Base-by-base conservation (phyloP, 2,797 vertebrate species). In the Cyclopterus lumpus region DNA sequence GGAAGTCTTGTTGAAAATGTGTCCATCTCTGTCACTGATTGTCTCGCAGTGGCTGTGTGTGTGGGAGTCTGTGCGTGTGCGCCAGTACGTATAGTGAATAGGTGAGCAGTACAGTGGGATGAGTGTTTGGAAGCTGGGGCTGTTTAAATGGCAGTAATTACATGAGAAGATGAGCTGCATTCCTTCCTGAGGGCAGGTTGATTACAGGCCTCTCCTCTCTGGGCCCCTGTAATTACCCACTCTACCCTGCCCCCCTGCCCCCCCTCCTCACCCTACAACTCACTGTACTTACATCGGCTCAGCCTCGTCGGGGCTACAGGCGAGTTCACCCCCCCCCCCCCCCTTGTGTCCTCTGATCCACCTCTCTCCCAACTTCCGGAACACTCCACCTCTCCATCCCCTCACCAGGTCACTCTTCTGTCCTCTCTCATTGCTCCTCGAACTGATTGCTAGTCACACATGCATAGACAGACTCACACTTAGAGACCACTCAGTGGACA, bases 141-240 rank as follows among this genome's bases (percentile, higher is more conserved):
- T 80, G 73, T 93, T 94, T 95, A 95, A 95, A 95, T 92, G 92
- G 91, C 87, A 90, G 91, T 95, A 95, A 96, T 95, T 96, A 95
- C 91, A 94, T 86, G 90, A 95, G 93, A 95, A 95, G 94, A 95
- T 94, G 94, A 95, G 95, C 94, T 94, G 92, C 94, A 95, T 96
- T 95, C 94, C 93, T 95, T 96, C 94, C 94, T 94, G 91, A 95
- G 94, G 93, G 93, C 92, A 92, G 90, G 77, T 91, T 95, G 95
- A 96, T 96, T 95, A 95, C 93, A 95, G 94, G 91, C 84, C 92
- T 93, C 92, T 91, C 91, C 85, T 92, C 85, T 89, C 83, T 75
- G 80, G 90, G 91, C 92, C 93, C 90, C 93, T 95, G 93, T 95
- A 95, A 95, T 95, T 95, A 95, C 91, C 91, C 86, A 90, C 88